Evolutionary conservation across 2,888 invertebrate genomes (phyloP).

Genomic region (Pasiphila rectangulata): DNA sequence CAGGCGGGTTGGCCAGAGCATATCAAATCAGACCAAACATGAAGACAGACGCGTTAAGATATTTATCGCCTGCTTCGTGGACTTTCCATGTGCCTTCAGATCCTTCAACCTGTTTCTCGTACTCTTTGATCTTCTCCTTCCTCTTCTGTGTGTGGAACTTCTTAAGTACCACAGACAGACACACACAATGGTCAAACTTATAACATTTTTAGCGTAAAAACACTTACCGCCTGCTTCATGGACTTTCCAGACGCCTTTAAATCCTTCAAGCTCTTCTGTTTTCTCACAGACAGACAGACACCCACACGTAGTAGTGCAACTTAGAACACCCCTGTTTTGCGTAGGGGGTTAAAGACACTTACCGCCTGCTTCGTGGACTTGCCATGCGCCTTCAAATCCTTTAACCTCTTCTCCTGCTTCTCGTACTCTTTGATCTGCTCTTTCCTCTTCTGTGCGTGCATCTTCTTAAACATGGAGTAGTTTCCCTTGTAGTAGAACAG

Average conservation of each 20-base stretch:
- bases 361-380: slow-evolving; percentile 97
- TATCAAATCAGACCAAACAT: no score
- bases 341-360: slow-evolving; percentile 45
- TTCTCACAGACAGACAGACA: no score
- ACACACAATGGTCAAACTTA: no score
- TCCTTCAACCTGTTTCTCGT: slow-evolving; percentile 98
- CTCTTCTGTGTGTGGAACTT: slow-evolving; percentile 98
- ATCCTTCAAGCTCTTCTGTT: no score
- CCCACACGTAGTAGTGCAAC: no score
- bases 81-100: slow-evolving; percentile 96
- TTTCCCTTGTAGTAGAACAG: slow-evolving; percentile 98
- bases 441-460: slow-evolving; percentile 97
- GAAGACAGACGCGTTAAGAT: no score
- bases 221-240: no score
- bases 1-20: no score
- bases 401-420: slow-evolving; percentile 97
- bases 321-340: no score
- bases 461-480: slow-evolving; percentile 99
- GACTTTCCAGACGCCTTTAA: no score
- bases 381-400: slow-evolving; percentile 96
- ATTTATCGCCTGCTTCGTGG: slow-evolving; percentile 93
- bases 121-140: slow-evolving; percentile 97
- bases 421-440: slow-evolving; percentile 98
- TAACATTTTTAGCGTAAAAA: no score
- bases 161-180: no score